Base-by-base conservation (phyloP, 2,888 invertebrate species). In the Lamproptera curius region DNA sequence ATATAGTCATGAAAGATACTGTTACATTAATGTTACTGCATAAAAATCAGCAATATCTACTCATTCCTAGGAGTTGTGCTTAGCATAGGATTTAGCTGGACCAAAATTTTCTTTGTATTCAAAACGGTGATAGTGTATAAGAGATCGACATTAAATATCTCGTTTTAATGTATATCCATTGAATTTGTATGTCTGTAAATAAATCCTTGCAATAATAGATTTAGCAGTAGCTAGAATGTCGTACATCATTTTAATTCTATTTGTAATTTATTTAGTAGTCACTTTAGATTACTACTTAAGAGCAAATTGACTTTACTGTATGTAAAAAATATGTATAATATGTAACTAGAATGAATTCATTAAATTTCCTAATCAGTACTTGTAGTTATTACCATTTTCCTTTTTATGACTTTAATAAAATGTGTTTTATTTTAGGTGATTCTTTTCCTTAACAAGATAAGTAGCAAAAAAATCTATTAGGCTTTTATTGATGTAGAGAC, bases 81-180 rank as follows among this genome's bases (percentile, higher is more conserved):
- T 84, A 82, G 79, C 73, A 74, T 85, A 85, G 85, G 70, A 78
- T 69, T 83, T 86, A 86, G 87, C 86, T 86, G 87, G 87, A 87
- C 87, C 87, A 87, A 87, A 83, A 83, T 83, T 84, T 79, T 70
- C 70, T 78, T 83, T 81, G 67, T 74, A 77, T 76, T 78, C 65
- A 74, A 76, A 74, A 69, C 66, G 66, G 76, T 70, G 63, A 73
- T 69, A 70, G 66, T 69, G 65, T 66, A 62, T 70, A 71, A 69
- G 67, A 59, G 5, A 31, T 13, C 31, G 62, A 39, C 38, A 48
- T 38, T 68, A 68, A 61, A 66, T 38, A 70, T 67, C 46, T 70
- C 73, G 64, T 69, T 76, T 68, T 74, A 77, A 71, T 79, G 74
- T 78, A 79, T 75, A 77, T 74, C 76, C 73, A 58, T 63, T 50